Conservation (phyloP, 2,888 invertebrate species). For the Scrobipalpa atriplicella region DNA sequence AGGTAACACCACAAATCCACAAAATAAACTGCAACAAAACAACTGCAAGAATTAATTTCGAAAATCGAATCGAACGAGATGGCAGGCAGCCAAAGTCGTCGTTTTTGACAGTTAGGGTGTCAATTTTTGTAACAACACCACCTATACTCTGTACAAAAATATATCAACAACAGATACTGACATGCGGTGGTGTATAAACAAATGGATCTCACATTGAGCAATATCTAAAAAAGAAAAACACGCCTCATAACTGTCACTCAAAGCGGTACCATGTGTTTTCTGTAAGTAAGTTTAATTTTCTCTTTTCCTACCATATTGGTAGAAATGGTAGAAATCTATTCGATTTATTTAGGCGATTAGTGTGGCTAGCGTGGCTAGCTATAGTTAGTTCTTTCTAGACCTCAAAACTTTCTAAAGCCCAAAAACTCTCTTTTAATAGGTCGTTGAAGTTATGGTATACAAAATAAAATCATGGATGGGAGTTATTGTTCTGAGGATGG, state of each 20-base stretch:
- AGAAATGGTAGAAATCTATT: background rate
- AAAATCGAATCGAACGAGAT: slow-evolving; percentile 30
- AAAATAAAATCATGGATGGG: too few species aligned
- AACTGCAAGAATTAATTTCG: slow-evolving; percentile 28
- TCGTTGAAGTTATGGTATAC: too few species aligned
- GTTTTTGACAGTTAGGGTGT: background rate
- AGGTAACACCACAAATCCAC: background rate
- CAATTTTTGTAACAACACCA: background rate
- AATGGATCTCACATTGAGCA: background rate
- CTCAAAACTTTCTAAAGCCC: too few species aligned
- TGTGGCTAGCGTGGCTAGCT: background rate
- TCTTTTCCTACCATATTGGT: background rate
- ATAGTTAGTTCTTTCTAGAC: too few species aligned
- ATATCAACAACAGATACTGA: background rate
- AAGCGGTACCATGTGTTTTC: slow-evolving; percentile 18
- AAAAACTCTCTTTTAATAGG: too few species aligned
- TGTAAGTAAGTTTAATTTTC: too few species aligned
- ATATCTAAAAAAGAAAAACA: background rate
- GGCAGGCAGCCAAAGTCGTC: too few species aligned
- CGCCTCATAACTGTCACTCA: slow-evolving; percentile 16
- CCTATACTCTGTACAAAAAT: background rate
- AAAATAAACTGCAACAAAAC: slow-evolving; percentile 24
- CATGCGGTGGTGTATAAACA: background rate
- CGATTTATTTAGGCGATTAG: too few species aligned
- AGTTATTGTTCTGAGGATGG: too few species aligned